phyloP scores from a whole-genome alignment of 2,797 vertebrate genomes.

The Moxostoma hubbsi region DNA sequence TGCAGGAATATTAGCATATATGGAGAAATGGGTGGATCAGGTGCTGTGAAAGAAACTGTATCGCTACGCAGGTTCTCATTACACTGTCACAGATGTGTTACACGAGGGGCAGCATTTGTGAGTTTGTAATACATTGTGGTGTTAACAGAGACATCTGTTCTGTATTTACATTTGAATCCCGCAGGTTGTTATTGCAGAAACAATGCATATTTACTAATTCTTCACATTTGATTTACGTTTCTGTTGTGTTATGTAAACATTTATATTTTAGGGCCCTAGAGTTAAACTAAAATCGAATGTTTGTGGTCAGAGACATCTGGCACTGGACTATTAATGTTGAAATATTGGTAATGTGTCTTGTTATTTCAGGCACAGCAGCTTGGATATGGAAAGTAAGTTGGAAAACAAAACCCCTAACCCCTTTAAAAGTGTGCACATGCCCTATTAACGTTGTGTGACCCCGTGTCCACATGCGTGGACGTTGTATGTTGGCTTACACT shows the following conservation, averaged over 20 bases:
- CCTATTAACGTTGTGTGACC: too few relatives aligned
- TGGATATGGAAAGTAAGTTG: too few relatives aligned
- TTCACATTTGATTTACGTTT: conserved; percentile 15
- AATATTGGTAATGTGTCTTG: too few relatives aligned
- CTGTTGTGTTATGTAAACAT: conserved; percentile 20
- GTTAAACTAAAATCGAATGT: too few relatives aligned
- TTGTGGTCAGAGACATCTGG: too few relatives aligned
- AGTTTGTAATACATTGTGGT: conserved; percentile 22
- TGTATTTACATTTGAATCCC: background rate
- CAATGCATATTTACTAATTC: conserved; percentile 1
- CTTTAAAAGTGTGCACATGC: too few relatives aligned
- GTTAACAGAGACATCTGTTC: conserved; percentile 45
- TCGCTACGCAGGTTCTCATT: conserved; percentile 5
- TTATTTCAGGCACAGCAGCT: too few relatives aligned
- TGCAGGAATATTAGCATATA: background rate
- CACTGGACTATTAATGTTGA: too few relatives aligned
- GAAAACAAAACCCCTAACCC: too few relatives aligned
- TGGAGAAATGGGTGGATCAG: conserved; percentile 31
- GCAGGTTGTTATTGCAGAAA: conserved; percentile 7
- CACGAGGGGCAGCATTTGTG: conserved; percentile 20
- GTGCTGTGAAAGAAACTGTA: conserved; percentile 30
- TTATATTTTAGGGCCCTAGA: background rate
- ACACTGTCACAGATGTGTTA: conserved; percentile 38
- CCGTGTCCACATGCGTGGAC: too few relatives aligned
- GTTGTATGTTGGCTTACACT: too few relatives aligned